phyloP scores from a whole-genome alignment of 2,797 vertebrate genomes.

The Alfaro cultratus region DNA sequence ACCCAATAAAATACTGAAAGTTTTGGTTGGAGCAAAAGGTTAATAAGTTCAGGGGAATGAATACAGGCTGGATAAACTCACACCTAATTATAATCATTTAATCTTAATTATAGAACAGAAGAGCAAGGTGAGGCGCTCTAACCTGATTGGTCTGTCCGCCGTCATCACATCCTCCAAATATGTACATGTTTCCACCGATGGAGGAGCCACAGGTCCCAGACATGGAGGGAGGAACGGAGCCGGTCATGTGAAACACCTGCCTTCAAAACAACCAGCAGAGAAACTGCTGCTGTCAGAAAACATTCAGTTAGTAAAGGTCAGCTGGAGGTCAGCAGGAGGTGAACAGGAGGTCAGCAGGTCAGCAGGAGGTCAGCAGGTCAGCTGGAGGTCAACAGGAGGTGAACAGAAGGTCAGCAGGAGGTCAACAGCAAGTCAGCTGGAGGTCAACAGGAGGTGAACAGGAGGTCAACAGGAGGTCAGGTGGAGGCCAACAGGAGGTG shows the following conservation, averaged over 20 bases:
- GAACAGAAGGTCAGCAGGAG: too few relatives aligned
- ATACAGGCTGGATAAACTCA: not conserved
- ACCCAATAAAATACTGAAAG: not conserved
- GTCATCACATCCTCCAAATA: constrained; percentile 96
- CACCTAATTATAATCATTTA: not conserved
- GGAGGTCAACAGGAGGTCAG: too few relatives aligned
- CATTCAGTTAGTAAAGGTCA: too few relatives aligned
- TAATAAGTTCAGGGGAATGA: not conserved
- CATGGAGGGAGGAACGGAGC: constrained; percentile 90
- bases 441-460: too few relatives aligned
- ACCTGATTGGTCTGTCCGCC: constrained; percentile 94
- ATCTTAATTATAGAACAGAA: not conserved
- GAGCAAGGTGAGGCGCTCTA: constrained; percentile 27
- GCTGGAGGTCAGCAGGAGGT: too few relatives aligned
- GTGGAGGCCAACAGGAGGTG: too few relatives aligned
- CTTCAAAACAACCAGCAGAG: constrained; percentile 68
- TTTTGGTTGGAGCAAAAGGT: not conserved
- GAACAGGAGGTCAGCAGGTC: too few relatives aligned
- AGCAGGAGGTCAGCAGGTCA: too few relatives aligned
- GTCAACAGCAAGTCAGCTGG: too few relatives aligned
- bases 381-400: too few relatives aligned
- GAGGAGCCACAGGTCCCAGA: constrained; percentile 91
- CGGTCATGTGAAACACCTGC: constrained; percentile 88
- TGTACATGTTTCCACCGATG: constrained; percentile 87
- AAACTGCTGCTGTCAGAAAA: constrained; percentile 4